Evolutionary conservation across 2,113 vertebrate species (phyloP), one percentile per base, ranked within the genome.

Genomic region (Sakesphorus luctuosus): DNA sequence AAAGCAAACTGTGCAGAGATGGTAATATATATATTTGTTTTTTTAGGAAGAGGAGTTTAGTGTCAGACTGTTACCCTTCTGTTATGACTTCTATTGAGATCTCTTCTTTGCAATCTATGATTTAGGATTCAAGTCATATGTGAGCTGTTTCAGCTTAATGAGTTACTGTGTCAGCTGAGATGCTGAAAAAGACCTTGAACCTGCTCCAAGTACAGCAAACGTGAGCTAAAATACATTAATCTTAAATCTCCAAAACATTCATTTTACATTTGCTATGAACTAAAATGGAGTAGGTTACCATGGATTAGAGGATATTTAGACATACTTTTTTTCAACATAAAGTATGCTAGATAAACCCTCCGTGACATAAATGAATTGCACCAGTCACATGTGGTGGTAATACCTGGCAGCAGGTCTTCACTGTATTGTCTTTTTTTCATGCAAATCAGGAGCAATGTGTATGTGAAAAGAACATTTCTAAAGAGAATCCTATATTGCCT

Each of bases 361-460:
- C 1, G 9, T 71, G 55, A 25, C 9, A 14, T 40, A 38, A 59
- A 19, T 33, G 0, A 0, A 3, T 71, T 66, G 55, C 7, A 44
- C 9, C 36, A 40, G 58, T 63, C 2, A 0, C 10, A 4, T 13
- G 31, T 59, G 15, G 43, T 59, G 19, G 10, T 53, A 69, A 25
- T 53, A 66, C 43, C 44, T 89, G 66, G 29, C 26, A 61, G 38
- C 7, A 7, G 17, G 12, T 79, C 28, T 89, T 91, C 25, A 63
- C n/a, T 65, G 5, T 44, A 1, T 33, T 88, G 38, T 56, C 33
- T 36, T 40, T 67, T 90, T 38, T 74, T 71, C 11, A 28, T 52
- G 17, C 29, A 83, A 25, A 53, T 65, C 24, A 53, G 36, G 36
- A 75, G 6, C 16, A 50, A 6, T 6, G 3, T 72, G 3, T 69